These are phyloP conservation scores for Sesamia inferens DNA, from an alignment of 2,888 invertebrate genomes.

Conservation along the genomic window DNA sequence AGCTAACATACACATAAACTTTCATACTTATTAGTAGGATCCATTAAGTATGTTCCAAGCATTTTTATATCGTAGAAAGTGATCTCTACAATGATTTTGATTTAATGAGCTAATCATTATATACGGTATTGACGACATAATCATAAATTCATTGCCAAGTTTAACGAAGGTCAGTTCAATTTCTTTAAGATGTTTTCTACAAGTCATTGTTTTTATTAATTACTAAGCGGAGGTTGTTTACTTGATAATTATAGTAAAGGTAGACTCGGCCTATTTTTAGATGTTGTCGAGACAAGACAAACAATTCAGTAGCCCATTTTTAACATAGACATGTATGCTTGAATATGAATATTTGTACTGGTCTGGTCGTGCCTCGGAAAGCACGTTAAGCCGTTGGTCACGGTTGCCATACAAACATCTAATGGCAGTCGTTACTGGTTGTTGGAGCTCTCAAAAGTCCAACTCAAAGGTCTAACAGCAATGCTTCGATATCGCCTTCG, in stretches of 20 bases:
- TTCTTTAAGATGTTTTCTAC: not conserved
- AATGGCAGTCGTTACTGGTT: too few species aligned
- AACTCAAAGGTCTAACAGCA: too few species aligned
- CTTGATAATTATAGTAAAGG: not conserved
- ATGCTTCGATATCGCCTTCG: too few species aligned
- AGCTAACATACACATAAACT: too few species aligned
- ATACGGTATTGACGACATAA: not conserved
- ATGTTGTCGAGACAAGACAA: not conserved
- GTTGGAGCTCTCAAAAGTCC: too few species aligned
- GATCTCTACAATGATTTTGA: slow-evolving; percentile 3
- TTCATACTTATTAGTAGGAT: slow-evolving; percentile 10
- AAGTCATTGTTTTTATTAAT: not conserved
- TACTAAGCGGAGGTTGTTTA: not conserved
- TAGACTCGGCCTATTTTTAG: not conserved
- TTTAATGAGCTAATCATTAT: not conserved
- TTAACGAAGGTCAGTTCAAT: not conserved
- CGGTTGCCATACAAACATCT: too few species aligned
- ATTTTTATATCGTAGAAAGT: slow-evolving; percentile 31
- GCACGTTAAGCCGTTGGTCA: too few species aligned
- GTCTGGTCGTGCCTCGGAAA: too few species aligned
- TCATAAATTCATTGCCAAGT: slow-evolving; percentile 18
- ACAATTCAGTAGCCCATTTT: too few species aligned
- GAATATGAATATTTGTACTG: too few species aligned
- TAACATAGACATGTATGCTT: too few species aligned
- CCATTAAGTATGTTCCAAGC: not conserved